phyloP scores from a whole-genome alignment of 2,888 invertebrate genomes.

The Aporophyla lueneburgensis region DNA sequence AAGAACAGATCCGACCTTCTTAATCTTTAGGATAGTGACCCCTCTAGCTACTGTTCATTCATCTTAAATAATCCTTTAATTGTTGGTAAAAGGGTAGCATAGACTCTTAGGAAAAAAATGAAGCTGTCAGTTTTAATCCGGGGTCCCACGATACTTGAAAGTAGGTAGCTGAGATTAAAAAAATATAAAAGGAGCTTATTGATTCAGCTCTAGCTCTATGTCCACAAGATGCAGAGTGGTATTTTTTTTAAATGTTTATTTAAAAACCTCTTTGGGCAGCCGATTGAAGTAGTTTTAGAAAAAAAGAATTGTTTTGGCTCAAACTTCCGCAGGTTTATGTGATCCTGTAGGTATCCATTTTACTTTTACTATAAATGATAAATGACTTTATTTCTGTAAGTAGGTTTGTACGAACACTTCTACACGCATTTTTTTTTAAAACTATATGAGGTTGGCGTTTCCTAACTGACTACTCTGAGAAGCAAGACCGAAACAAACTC shows the following conservation, averaged over 20 bases:
- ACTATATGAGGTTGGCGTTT: too few relatives aligned
- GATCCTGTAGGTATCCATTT: background rate
- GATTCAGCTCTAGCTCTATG: background rate
- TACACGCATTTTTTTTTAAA: too few relatives aligned
- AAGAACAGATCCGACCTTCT: too few relatives aligned
- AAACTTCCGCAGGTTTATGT: background rate
- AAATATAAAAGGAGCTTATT: constrained; percentile 6
- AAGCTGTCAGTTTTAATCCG: constrained; percentile 24
- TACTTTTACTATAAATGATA: background rate
- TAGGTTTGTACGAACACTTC: too few relatives aligned
- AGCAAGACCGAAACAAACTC: too few relatives aligned
- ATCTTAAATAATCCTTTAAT: constrained; percentile 51
- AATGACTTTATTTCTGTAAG: too few relatives aligned
- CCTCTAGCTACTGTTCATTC: constrained; percentile 41
- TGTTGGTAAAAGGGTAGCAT: constrained; percentile 19
- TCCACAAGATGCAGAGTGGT: background rate
- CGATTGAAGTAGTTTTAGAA: background rate
- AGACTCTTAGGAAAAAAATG: constrained; percentile 31
- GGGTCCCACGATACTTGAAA: constrained; percentile 12
- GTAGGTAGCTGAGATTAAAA: background rate
- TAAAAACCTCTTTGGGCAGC: too few relatives aligned
- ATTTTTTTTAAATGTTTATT: too few relatives aligned
- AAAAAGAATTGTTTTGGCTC: background rate
- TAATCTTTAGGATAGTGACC: constrained; percentile 11
- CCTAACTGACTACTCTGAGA: too few relatives aligned